Base-by-base conservation (phyloP, 2,113 vertebrate species). In the Lipophrys pholis region DNA sequence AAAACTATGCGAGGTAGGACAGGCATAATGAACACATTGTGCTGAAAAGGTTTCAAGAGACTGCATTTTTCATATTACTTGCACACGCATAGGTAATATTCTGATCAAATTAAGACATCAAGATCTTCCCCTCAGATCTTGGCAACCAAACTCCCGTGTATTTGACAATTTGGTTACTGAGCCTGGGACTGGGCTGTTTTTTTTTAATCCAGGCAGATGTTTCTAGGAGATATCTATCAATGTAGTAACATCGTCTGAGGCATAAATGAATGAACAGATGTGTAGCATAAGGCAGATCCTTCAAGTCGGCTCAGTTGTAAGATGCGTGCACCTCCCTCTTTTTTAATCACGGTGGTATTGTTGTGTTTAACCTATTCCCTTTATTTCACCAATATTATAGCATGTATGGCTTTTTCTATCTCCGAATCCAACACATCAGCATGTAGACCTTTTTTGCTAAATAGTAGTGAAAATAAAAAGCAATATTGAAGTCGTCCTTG, bases 221-320 rank as follows among this genome's bases (percentile, higher is more conserved):
- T 84, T 83, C 62, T 48, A 51, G 5, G 60, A 76, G 83, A 88
- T 83, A 80, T 62, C 53, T 82, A 83, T 86, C 83, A 74, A 56
- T 7, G 16, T 63, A 30, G 67, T 80, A 76, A 82, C 76, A 82
- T 83, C 79, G 70, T 87, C 72, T 59, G 58, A 71, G 81, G 74
- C 75, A 73, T 68, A 66, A 81, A 85, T 73, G 57, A 81, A 83
- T 51, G 69, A 89, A 61, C 89, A 90, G 77, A 89, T 90, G 89
- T 89, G 55, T 57, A 5, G 51, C 45, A 55, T 54, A 65, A 59
- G 42, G 70, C 48, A 72, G 72, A 69, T 21, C 43, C 55, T 46
- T 35, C 10, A 63, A 51, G 62, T 48, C 49, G 61, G 30, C n/a
- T 48, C 12, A 21, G 3, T 53, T 40, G 35, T 68, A 45, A 21